Evolutionary conservation across 2,113 vertebrate genomes (phyloP), one percentile per base, ranked within the genome.

Genomic region (Rhinoderma darwinii): DNA sequence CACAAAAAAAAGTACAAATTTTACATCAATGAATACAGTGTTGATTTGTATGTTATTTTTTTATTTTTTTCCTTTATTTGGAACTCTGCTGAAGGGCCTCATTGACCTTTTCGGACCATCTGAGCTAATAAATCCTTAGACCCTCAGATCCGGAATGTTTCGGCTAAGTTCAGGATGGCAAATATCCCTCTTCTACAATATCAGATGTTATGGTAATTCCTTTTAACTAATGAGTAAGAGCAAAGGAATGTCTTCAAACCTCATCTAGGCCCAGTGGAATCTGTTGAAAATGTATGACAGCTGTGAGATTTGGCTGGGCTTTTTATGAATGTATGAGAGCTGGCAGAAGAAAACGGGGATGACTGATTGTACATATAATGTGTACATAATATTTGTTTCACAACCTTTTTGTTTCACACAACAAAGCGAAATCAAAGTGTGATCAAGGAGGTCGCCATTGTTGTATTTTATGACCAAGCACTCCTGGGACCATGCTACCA

Each of bases 231-330:
- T 96, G 96, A 96, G 97, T 98, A 96, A 98, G 96, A 95, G 95
- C 92, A 93, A 93, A 97, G 96, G 97, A 98, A 98, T 98, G 96
- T 94, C 93, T 97, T 95, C 95, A 92, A 93, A 94, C 95, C 95
- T 96, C 96, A 94, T 96, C 95, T 89, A 94, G 96, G 93, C 94
- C 94, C 93, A 95, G 91, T 93, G 96, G 97, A 97, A 98, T 98
- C 97, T 98, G 97, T 97, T 97, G 96, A 96, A 98, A 98, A 98
- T 98, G 95, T 95, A 95, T 94, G 97, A 97, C 97, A 98, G 97
- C 97, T 98, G 97, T 95, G 85, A 92, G 94, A 95, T 95, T 96
- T 97, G 96, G 97, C 96, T 91, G 87, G 91, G 88, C 82, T 91
- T 91, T 88, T 93, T 93, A 94, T 94, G 95, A 95, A 96, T 94